Conservation (phyloP, 2,113 vertebrate species). For the Daubentonia madagascariensis region DNA sequence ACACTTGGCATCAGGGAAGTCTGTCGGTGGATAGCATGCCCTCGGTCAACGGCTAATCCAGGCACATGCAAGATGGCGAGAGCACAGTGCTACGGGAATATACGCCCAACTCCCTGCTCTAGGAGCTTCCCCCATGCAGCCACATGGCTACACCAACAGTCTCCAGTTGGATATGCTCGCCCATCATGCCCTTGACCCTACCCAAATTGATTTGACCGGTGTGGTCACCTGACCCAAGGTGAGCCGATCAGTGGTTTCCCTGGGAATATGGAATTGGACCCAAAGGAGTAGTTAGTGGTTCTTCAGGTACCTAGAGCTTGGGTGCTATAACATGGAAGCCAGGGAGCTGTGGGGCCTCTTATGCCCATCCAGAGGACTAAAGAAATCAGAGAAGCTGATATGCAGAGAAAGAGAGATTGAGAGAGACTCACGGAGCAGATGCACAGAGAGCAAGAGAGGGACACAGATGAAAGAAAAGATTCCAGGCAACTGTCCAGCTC, state of each 20-base stretch:
- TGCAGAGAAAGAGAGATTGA: neutral
- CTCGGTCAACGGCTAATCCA: fast-evolving
- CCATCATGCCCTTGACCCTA: too few species aligned
- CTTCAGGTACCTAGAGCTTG: neutral
- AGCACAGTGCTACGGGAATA: fast-evolving
- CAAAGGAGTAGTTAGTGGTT: neutral
- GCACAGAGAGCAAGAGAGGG: neutral
- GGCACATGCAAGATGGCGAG: neutral
- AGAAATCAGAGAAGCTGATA: neutral
- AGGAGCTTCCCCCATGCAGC: neutral
- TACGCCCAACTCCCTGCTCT: neutral
- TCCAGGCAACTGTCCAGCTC: neutral
- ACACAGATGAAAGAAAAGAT: neutral
- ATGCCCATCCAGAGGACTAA: neutral
- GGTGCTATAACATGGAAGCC: neutral
- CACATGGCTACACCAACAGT: fast-evolving
- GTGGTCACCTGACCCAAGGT: neutral
- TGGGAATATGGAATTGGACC: neutral
- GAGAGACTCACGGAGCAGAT: neutral
- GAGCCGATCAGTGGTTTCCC: neutral
- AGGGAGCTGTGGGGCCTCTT: neutral
- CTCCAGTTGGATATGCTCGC: neutral
- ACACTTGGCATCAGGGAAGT: neutral
- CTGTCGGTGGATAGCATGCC: neutral
- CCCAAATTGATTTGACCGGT: neutral